Conservation (phyloP, 2,797 vertebrate species). For the Acanthiza pusilla region DNA sequence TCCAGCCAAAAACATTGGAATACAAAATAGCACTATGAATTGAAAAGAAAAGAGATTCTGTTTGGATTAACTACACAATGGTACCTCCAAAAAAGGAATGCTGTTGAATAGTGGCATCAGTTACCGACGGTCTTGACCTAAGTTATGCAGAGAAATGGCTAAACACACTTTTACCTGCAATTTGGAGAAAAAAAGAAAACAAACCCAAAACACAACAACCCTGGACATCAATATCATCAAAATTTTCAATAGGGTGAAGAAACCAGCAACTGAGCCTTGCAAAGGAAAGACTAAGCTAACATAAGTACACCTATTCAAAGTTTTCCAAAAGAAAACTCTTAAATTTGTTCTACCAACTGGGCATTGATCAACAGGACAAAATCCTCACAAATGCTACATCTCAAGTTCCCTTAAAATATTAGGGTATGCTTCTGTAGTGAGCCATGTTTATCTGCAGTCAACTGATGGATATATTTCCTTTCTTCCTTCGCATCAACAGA, state of each 20-base stretch:
- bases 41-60: slow-evolving; percentile 25
- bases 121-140: neutral
- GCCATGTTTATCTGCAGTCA: neutral
- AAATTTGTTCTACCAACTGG: neutral
- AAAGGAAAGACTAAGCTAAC: neutral
- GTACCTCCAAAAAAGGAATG: slow-evolving; percentile 17
- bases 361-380: neutral
- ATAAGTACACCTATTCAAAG: neutral
- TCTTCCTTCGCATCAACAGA: neutral
- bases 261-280: neutral
- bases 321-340: neutral
- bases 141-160: slow-evolving; percentile 34
- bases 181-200: neutral
- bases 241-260: neutral
- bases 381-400: neutral
- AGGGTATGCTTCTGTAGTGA: neutral
- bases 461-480: neutral
- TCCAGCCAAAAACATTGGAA: slow-evolving; percentile 28
- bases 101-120: neutral
- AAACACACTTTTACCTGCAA: slow-evolving; percentile 3
- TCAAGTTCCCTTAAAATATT: neutral
- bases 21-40: neutral
- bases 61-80: slow-evolving; percentile 5
- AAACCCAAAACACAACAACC: neutral
- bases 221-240: neutral